A percentile compares a stretch with the other conserved stretches of the same genome.
These are phyloP conservation scores for Platysteira castanea DNA, from an alignment of 2,113 vertebrate species.

Conservation along the genomic window DNA sequence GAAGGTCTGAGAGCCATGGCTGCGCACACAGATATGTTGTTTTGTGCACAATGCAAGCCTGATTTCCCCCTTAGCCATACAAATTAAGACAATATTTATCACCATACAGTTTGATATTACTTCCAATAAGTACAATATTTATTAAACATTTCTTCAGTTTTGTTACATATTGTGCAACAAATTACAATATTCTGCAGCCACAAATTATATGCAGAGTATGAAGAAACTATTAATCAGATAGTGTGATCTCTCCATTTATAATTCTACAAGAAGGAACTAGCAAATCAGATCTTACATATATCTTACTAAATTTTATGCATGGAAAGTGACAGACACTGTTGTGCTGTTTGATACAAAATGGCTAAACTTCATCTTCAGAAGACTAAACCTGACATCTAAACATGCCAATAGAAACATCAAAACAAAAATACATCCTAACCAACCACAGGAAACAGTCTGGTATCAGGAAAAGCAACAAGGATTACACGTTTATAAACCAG, in stretches of 20 bases:
- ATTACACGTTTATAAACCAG: conserved; percentile 86
- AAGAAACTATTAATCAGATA: conserved; percentile 87
- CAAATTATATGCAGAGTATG: conserved; percentile 91
- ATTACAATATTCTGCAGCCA: conserved; percentile 94
- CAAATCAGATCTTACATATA: conserved; percentile 91
- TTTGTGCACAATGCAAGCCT: conserved; percentile 70
- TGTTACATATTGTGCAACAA: conserved; percentile 98
- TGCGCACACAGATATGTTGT: conserved; percentile 71
- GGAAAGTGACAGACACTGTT: conserved; percentile 88
- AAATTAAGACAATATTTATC: conserved; percentile 86
- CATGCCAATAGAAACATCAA: conserved; percentile 88
- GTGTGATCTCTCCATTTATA: conserved; percentile 82
- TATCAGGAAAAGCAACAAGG: conserved; percentile 91
- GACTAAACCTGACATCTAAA: conserved; percentile 86
- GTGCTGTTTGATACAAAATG: conserved; percentile 87
- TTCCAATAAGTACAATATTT: conserved; percentile 97
- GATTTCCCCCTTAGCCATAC: conserved; percentile 74
- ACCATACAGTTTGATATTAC: conserved; percentile 90
- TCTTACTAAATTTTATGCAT: conserved; percentile 87
- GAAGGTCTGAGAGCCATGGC: conserved; percentile 59
- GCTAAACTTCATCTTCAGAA: conserved; percentile 87
- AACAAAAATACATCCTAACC: conserved; percentile 81
- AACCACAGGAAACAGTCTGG: conserved; percentile 85
- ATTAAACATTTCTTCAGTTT: conserved; percentile 92
- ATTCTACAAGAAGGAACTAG: conserved; percentile 89